phyloP scores from a whole-genome alignment of 2,113 vertebrate genomes.

The Salvelinus fontinalis region DNA sequence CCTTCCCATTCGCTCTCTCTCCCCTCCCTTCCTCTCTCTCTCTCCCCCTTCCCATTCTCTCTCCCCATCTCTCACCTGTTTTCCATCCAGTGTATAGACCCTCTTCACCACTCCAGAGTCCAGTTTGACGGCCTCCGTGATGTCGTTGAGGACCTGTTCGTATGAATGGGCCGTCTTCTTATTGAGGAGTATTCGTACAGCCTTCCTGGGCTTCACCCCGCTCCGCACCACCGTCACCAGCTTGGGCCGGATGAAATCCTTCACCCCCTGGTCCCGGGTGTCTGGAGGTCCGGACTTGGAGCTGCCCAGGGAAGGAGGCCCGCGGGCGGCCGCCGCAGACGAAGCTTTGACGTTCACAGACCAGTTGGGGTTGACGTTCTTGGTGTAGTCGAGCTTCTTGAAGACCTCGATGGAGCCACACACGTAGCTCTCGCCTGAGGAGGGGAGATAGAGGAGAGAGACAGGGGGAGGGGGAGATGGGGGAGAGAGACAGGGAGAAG shows the following conservation, averaged over 20 bases:
- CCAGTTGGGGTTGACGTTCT: slow-evolving; percentile 98
- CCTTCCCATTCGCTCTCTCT: too few species aligned
- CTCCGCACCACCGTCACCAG: slow-evolving; percentile 95
- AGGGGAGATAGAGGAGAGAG: not conserved
- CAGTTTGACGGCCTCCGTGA: slow-evolving; percentile 96
- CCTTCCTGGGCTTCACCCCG: slow-evolving; percentile 93
- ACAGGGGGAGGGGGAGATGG: not conserved
- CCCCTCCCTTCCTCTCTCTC: too few species aligned
- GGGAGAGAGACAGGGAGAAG: not conserved
- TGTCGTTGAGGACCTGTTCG: slow-evolving; percentile 95
- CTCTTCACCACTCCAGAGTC: slow-evolving; percentile 96
- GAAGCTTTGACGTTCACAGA: slow-evolving; percentile 94
- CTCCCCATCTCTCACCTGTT: slow-evolving; percentile 81
- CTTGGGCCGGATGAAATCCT: slow-evolving; percentile 97
- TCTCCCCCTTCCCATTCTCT: too few species aligned
- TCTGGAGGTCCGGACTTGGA: slow-evolving; percentile 80
- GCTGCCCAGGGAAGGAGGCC: slow-evolving; percentile 83
- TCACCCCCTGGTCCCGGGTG: slow-evolving; percentile 85
- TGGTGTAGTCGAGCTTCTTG: slow-evolving; percentile 97
- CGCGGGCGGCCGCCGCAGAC: slow-evolving; percentile 69
- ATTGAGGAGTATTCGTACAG: slow-evolving; percentile 94
- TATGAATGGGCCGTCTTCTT: slow-evolving; percentile 98
- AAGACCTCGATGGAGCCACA: slow-evolving; percentile 94
- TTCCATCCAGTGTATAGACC: slow-evolving; percentile 94
- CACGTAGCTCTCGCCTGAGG: slow-evolving; percentile 93